These are phyloP conservation scores for Microvelia longipes DNA, from an alignment of 1,140 invertebrate genomes.

Conservation along the genomic window DNA sequence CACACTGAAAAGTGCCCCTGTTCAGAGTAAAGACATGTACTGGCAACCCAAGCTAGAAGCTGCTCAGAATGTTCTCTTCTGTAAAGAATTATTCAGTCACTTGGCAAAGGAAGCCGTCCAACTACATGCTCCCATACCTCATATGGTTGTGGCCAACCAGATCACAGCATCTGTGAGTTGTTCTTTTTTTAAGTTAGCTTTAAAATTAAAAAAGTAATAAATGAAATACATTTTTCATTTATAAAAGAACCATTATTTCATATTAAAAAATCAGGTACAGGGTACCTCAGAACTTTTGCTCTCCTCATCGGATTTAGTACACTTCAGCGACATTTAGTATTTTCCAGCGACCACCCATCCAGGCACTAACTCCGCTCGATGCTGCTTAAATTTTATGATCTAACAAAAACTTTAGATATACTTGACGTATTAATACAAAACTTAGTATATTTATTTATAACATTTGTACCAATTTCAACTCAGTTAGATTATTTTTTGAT, in stretches of 20 bases:
- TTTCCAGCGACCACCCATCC: no score
- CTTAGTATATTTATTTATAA: no score
- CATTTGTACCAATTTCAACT: no score
- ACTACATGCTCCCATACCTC: conserved; percentile 77
- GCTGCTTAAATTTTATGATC: no score
- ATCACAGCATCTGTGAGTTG: conserved; percentile 76
- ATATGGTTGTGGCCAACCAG: conserved; percentile 92
- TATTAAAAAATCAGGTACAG: no score
- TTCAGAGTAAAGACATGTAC: conserved; percentile 49
- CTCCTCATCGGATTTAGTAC: conserved; percentile 10
- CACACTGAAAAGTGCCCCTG: conserved; percentile 44
- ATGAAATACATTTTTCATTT: neutral
- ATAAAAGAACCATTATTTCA: conserved; percentile 3
- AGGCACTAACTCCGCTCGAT: no score
- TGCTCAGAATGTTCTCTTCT: conserved; percentile 93
- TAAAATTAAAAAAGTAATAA: conserved; percentile 8
- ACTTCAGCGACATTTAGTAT: neutral
- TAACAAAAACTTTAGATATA: no score
- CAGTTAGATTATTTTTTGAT: no score
- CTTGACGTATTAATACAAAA: no score
- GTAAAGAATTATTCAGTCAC: conserved; percentile 91
- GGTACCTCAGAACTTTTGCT: no score
- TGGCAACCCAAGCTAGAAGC: conserved; percentile 93
- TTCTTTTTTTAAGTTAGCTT: conserved; percentile 15
- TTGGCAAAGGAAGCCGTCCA: conserved; percentile 88